Percentiles rank a stretch among this genome's conserved stretches.
These are phyloP conservation scores for Neogale vison DNA, from an alignment of 2,113 vertebrate genomes.

Conservation along the genomic window DNA sequence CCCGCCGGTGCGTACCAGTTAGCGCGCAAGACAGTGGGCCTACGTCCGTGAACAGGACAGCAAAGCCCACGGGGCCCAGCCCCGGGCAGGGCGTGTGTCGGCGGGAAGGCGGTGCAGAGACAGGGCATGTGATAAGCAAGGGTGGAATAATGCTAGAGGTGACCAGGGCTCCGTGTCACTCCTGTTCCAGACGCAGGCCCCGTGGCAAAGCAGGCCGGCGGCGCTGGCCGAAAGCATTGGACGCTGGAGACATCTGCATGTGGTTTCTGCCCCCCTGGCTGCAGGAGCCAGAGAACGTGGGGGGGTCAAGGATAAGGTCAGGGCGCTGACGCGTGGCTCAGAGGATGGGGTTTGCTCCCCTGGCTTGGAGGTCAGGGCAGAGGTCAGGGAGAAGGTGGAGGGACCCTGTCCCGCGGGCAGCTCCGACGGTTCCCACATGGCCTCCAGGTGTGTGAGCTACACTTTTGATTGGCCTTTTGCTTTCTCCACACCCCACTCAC, in stretches of 20 bases:
- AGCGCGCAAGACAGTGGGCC: neutral
- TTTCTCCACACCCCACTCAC: neutral
- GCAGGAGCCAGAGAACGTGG: neutral
- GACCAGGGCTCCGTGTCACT: neutral
- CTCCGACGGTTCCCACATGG: rapidly evolving
- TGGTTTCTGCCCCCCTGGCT: neutral
- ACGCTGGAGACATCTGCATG: too few relatives aligned
- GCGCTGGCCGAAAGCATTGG: rapidly evolving
- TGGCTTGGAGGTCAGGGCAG: neutral
- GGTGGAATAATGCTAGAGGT: rapidly evolving
- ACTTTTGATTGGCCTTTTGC: neutral
- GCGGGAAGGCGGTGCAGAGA: neutral
- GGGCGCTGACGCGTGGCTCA: neutral
- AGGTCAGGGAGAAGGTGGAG: neutral
- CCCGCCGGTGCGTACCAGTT: rapidly evolving
- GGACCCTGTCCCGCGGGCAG: too few relatives aligned
- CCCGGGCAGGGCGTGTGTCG: rapidly evolving
- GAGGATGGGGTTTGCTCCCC: neutral
- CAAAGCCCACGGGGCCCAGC: rapidly evolving
- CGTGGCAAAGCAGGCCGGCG: rapidly evolving
- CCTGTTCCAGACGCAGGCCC: rapidly evolving
- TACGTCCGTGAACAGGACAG: rapidly evolving
- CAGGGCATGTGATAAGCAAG: rapidly evolving
- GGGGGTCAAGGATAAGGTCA: neutral
- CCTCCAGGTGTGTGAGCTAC: neutral